Percentiles rank a stretch among this genome's conserved stretches.
Evolutionary conservation across 2,888 invertebrate genomes (phyloP).

Genomic region (Dimorphilus gyrociliatus): DNA sequence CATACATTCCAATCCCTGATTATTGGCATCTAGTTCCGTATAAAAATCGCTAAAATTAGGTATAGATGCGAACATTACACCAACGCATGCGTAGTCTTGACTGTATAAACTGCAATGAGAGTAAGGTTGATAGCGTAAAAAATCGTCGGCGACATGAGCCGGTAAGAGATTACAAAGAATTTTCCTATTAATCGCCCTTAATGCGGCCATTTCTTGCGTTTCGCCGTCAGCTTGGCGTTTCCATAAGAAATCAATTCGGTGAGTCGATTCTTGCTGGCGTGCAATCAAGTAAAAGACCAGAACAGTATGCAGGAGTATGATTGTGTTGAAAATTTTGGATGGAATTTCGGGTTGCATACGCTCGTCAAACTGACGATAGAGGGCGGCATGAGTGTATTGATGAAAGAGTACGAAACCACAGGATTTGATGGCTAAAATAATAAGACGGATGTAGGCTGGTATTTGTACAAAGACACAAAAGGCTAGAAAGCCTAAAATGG

Average conservation of each 20-base stretch:
- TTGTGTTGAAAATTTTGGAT: conserved; percentile 12
- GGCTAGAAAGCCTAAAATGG: conserved; percentile 63
- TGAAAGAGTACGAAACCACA: conserved; percentile 64
- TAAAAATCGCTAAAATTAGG: conserved; percentile 89
- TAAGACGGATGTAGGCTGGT: conserved; percentile 63
- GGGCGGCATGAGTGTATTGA: conserved; percentile 57
- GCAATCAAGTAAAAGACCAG: conserved; percentile 67
- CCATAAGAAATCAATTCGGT: conserved; percentile 47
- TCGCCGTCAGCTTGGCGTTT: conserved; percentile 41
- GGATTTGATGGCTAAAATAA: conserved; percentile 54
- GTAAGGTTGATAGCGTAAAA: conserved; percentile 57
- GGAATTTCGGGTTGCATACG: conserved; percentile 3
- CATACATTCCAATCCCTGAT: conserved; percentile 75
- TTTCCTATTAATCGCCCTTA: conserved; percentile 64
- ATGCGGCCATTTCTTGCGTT: conserved; percentile 80
- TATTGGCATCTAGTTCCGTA: conserved; percentile 75
- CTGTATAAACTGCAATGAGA: too few species aligned
- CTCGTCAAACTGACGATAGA: conserved; percentile 63
- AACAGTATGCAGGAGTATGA: conserved; percentile 64
- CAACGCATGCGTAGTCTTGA: conserved; percentile 75
- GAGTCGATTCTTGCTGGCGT: conserved; percentile 65
- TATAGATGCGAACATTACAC: conserved; percentile 77
- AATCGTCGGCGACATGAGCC: conserved; percentile 77
- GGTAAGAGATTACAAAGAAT: conserved; percentile 76
- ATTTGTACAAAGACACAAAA: conserved; percentile 67